Evolutionary conservation across 2,888 invertebrate species (phyloP).

Genomic region (Lasioglossum villosulum): DNA sequence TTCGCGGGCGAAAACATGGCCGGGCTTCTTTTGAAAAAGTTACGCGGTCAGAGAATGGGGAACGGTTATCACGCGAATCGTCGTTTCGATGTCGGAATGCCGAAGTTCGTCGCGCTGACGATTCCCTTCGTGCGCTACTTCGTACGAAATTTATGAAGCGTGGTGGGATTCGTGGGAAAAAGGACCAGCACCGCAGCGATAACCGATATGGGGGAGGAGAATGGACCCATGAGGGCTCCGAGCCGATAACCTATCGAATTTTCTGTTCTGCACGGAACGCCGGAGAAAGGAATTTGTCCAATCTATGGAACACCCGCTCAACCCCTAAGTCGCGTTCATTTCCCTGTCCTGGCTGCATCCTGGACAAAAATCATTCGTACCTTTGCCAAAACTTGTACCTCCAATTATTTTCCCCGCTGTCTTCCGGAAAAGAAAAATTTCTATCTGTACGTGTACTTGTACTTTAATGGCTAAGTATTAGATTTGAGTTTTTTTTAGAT

Average conservation of each 20-base stretch:
- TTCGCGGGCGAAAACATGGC: constrained; percentile 20
- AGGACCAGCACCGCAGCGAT: neutral
- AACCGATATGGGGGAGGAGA: constrained; percentile 12
- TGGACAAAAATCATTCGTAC: neutral
- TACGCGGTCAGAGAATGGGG: constrained; percentile 16
- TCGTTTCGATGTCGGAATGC: neutral
- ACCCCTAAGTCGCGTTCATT: neutral
- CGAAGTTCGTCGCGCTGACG: constrained; percentile 16
- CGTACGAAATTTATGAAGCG: constrained; percentile 20
- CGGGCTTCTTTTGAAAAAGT: constrained; percentile 23
- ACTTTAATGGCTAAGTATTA: no score
- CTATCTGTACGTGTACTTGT: no score
- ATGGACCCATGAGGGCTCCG: constrained; percentile 5
- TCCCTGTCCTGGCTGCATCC: neutral
- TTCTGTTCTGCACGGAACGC: neutral
- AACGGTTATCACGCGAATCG: constrained; percentile 29
- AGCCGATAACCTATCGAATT: constrained; percentile 3
- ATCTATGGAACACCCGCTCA: neutral
- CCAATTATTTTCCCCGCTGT: no score
- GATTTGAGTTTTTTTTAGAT: no score
- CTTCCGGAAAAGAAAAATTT: no score
- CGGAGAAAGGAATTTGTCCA: constrained; percentile 12
- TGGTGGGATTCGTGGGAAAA: neutral
- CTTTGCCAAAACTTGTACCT: no score
- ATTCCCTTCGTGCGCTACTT: neutral